Evolutionary conservation across 2,888 invertebrate species (phyloP), one percentile per base, ranked within the genome.

Genomic region (Eristalis pertinax): DNA sequence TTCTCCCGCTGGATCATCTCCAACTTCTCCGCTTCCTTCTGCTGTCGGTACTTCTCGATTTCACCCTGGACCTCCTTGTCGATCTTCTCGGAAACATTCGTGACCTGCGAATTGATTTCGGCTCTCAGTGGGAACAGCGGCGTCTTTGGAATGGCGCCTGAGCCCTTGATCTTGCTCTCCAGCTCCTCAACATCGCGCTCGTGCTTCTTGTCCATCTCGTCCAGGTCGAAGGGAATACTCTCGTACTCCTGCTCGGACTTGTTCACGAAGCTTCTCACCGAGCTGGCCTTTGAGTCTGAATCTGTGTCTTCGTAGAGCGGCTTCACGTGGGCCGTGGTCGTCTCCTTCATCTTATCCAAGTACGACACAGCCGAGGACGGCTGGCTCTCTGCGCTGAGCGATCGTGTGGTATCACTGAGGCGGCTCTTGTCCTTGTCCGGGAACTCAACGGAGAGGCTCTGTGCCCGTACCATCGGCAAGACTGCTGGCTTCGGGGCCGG

Each of bases 221-320:
- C 94, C 90, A 95, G 94, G 72, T 95, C 95, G 87, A 94, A 94
- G 7, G 91, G 91, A 89, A 91, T 91, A 63, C 88, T 90, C 89
- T 94, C 94, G 94, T 94, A 78, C 94, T 94, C 90, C 94, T 94
- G 90, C 56, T 92, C 93, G 2, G 91, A 90, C 2, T 94, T 92
- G 4, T 92, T 90, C 2, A 92, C 91, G 67, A 92, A 91, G 65
- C 92, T 92, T 60, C 91, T 90, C 67, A 93, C 92, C 0, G 92
- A 92, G 80, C 92, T 92, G 64, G 90, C 91, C 78, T 92, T 92
- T 0, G 93, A 93, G 50, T 93, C 93, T 0, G 93, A 92, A 77
- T 93, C 93, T 0, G 92, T 93, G 72, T 93, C 92, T 63, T 93
- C 93, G 70, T 93, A 92, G 2, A 93, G 88, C 0, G 92, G 91